Conservation (phyloP, 2,113 vertebrate genomes). For the Oostethus manadensis region DNA sequence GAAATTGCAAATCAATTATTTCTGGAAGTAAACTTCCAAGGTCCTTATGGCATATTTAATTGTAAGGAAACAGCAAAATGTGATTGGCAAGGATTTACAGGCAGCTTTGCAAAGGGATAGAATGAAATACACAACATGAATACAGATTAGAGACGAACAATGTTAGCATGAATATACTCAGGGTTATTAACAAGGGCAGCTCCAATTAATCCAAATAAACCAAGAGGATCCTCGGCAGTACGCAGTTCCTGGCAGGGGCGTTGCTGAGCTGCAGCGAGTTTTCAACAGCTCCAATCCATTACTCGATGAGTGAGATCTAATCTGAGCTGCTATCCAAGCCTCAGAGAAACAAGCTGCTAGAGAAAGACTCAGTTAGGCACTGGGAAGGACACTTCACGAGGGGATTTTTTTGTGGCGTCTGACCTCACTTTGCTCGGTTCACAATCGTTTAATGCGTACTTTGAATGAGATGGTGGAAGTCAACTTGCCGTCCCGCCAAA, state of each 20-base stretch:
- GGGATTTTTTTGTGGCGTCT: conserved; percentile 54
- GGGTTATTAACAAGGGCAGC: conserved; percentile 67
- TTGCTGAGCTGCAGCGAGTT: conserved; percentile 46
- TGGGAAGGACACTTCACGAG: conserved; percentile 52
- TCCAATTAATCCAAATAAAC: conserved; percentile 65
- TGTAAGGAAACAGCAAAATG: conserved; percentile 61
- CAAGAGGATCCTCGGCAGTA: conserved; percentile 42
- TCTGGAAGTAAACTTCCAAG: conserved; percentile 5
- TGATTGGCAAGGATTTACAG: conserved; percentile 69
- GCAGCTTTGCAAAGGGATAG: conserved; percentile 61
- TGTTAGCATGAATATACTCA: conserved; percentile 67
- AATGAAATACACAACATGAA: conserved; percentile 67
- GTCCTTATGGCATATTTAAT: conserved; percentile 51
- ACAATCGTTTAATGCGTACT: conserved; percentile 12
- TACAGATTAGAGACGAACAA: conserved; percentile 69
- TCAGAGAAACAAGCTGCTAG: conserved; percentile 59
- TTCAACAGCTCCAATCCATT: conserved; percentile 63
- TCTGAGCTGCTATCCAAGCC: conserved; percentile 61
- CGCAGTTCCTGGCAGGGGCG: conserved; percentile 36
- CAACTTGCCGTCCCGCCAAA: no score
- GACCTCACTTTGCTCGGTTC: conserved; percentile 29
- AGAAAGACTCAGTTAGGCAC: conserved; percentile 63
- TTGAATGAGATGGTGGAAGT: no score
- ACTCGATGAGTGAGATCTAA: conserved; percentile 58
- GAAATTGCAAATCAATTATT: conserved; percentile 26